Conservation (phyloP, 92 coral and sea anemone genomes). For the Palythoa grandiflora region DNA sequence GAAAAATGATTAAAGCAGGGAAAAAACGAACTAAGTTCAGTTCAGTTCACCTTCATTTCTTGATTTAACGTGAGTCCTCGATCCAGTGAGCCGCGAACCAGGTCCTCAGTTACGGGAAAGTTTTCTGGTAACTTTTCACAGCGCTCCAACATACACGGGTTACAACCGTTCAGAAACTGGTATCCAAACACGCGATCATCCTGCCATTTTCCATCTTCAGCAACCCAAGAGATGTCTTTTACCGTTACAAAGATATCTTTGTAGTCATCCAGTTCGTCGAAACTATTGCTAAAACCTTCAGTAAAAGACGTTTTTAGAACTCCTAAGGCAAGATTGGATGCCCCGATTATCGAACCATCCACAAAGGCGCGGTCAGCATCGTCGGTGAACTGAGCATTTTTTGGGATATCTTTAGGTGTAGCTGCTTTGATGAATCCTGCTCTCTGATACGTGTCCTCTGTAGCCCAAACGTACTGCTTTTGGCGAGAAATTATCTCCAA, state of each 20-base stretch:
- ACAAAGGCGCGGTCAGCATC: conserved; percentile 23
- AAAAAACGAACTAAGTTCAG: not conserved
- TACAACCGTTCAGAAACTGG: conserved; percentile 73
- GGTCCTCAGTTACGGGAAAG: conserved; percentile 63
- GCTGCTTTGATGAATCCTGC: conserved; percentile 63
- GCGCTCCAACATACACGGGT: conserved; percentile 65
- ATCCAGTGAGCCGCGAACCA: conserved; percentile 53
- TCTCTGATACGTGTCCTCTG: conserved; percentile 26
- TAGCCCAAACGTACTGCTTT: not conserved
- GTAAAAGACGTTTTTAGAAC: conserved; percentile 25
- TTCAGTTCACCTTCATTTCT: conserved; percentile 49
- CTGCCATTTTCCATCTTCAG: conserved; percentile 49
- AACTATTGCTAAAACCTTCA: not conserved
- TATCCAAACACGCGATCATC: conserved; percentile 59
- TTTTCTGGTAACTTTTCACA: conserved; percentile 61
- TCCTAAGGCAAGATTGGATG: conserved; percentile 50
- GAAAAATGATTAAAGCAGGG: too few species aligned
- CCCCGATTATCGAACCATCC: conserved; percentile 44
- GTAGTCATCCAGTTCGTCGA: conserved; percentile 45
- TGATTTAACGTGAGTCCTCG: conserved; percentile 51
- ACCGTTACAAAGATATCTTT: conserved; percentile 51
- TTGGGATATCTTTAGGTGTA: conserved; percentile 66
- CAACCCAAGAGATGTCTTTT: conserved; percentile 39
- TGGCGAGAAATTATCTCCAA: conserved; percentile 28
- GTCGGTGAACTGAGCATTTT: conserved; percentile 62